Conservation (phyloP, 2,113 vertebrate genomes). For the Eptatretus burgeri region DNA sequence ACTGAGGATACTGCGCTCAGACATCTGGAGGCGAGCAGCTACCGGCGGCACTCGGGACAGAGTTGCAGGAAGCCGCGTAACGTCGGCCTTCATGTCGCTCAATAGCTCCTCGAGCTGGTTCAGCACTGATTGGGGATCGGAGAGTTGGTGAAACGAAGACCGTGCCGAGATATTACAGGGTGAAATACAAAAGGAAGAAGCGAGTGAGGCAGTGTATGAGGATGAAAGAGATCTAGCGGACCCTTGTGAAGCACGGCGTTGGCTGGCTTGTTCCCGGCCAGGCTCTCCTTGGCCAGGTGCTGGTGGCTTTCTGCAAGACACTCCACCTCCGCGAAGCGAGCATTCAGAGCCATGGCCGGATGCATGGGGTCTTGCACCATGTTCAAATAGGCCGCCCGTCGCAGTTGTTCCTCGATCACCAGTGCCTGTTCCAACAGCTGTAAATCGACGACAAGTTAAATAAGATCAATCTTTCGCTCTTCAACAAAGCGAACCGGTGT, state of each 20-base stretch:
- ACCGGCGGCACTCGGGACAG: constrained; percentile 83
- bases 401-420: constrained; percentile 79
- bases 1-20: constrained; percentile 84
- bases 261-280: constrained; percentile 91
- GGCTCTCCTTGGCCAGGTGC: constrained; percentile 89
- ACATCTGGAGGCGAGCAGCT: constrained; percentile 83
- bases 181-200: too few species aligned
- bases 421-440: constrained; percentile 73
- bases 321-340: constrained; percentile 81
- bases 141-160: too few species aligned
- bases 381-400: constrained; percentile 73
- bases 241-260: constrained; percentile 96
- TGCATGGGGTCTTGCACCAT: constrained; percentile 89
- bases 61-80: constrained; percentile 68
- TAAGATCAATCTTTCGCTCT: neutral
- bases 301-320: constrained; percentile 89
- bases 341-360: constrained; percentile 91
- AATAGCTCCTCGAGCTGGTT: constrained; percentile 93
- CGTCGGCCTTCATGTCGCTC: constrained; percentile 95
- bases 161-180: too few species aligned
- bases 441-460: neutral
- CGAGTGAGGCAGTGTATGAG: too few species aligned
- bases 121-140: constrained; percentile 26
- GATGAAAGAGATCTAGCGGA: constrained; percentile 13
- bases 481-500: neutral